Base-by-base conservation (phyloP, 1,140 invertebrate genomes). In the Branchinecta lynchi region DNA sequence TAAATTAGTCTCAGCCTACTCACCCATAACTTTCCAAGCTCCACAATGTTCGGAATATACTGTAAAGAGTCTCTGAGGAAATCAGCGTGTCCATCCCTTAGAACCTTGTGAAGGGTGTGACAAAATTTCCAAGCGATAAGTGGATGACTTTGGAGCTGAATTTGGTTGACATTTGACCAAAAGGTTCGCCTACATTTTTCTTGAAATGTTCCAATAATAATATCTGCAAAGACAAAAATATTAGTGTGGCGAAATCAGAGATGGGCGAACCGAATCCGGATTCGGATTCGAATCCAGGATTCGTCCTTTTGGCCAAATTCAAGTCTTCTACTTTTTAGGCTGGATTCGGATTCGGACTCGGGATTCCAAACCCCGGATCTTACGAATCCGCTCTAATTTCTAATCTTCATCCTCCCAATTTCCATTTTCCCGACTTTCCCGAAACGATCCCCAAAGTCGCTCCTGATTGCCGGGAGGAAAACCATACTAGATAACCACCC, bases 61-160 rank as follows among this genome's bases (percentile, higher is more conserved):
- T 86, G 84, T 75, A 89, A 86, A 8, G 92, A 94, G 77, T 96
- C 89, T n/a, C 85, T 82, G 8, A 92, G 81, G 70, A 91, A 90
- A 74, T 89, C 86, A 32, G 85, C 84, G 80, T 98, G 94, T 5
- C 94, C 96, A 80, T 99, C 96, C 15, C 95, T 82, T 65, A 98
- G 79, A 44, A 99, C 83, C 80, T 98, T 98, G 79, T 98, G 95
- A 7, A 97, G 82, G 68, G 98, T 89, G 82, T 98, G 92, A 76
- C 93, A 97, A 80, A 98, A 97, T 79, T 99, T 99, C 96, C 96
- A 99, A 5, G 92, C 92, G 21, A 96, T 86, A 73, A 98, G 95
- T 66, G 92, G 86, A 81, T 95, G 91, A 71, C 93, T 92, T 79
- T 93, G 87, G 5, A 96, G 78, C 0, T 92, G 93, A 69, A 93